Evolutionary conservation across 2,888 invertebrate genomes (phyloP), one percentile per base, ranked within the genome.

Genomic region (Opisthograptis luteolata): DNA sequence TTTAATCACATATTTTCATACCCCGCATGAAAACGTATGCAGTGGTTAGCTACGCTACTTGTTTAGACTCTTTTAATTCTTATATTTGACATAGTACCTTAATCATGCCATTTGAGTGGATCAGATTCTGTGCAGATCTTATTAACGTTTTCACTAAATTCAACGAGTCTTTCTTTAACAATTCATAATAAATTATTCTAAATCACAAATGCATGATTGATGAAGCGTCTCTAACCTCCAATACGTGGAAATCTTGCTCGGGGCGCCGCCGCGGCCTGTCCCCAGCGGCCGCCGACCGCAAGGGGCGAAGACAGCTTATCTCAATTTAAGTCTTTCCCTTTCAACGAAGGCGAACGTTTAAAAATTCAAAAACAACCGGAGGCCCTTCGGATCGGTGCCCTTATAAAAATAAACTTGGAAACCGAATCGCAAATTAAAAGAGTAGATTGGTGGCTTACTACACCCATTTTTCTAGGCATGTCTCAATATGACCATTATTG

Each of bases 241-340:
- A 32, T 42, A 50, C 66, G 69, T 67, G 30, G 58, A 44, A 64
- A 69, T 68, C 42, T 55, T 64, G 68, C 65, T 61, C 55, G 58
- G 56, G 55, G 60, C 36, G 34, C 27, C 20, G 55, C n/a, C n/a
- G 59, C 37, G 32, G 28, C 9, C 28, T 36, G 39, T 28, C 40
- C 53, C 53, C 34, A 15, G 46, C 46, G 62, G 44, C 52, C 46
- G 28, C 41, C 45, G 40, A 41, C 58, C 56, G 55, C 60, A 60
- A 58, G 66, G 69, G 73, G 64, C 53, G 68, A 74, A 74, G 69
- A 72, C 72, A 63, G 73, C 76, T 86, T 79, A 84, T 79, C 82
- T 72, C 81, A 80, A 82, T 82, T 83, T 79, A 75, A 76, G 69
- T 71, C 58, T 75, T 79, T 79, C 79, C 79, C 67, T 73, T 75